Percentiles rank a stretch among this genome's conserved stretches.
Conservation (phyloP, 2,888 invertebrate genomes). For the Scaptomyza cyrtandrae region DNA sequence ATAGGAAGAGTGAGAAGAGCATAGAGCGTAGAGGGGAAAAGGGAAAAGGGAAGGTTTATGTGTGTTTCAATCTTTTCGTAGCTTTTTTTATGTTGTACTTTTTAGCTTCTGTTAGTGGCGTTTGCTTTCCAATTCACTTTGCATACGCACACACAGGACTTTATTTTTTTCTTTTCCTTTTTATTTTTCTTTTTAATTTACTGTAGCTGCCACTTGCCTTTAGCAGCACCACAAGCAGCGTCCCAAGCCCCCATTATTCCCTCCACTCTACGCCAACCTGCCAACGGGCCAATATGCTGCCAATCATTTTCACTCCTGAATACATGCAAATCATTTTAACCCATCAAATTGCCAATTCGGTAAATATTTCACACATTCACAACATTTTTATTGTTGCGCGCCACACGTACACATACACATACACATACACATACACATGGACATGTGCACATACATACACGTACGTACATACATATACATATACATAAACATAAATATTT, state of each 20-base stretch:
- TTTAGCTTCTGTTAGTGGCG: conserved; percentile 52
- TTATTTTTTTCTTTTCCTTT: too few species aligned
- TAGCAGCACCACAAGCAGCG: too few species aligned
- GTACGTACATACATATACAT: background rate
- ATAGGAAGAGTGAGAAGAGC: background rate
- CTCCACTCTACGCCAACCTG: too few species aligned
- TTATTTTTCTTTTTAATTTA: conserved; percentile 49
- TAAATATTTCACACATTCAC: conserved; percentile 22
- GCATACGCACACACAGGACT: conserved; percentile 27
- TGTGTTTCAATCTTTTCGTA: background rate
- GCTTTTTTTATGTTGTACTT: conserved; percentile 29
- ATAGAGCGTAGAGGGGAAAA: background rate
- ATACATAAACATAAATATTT: background rate
- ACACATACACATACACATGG: background rate
- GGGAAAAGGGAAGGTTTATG: background rate
- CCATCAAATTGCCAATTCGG: conserved; percentile 32
- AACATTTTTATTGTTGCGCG: background rate
- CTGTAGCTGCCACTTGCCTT: conserved; percentile 38
- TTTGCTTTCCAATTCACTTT: conserved; percentile 47
- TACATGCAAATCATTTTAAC: conserved; percentile 49
- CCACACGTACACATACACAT: background rate
- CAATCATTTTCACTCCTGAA: conserved; percentile 43
- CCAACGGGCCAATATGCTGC: conserved; percentile 30
- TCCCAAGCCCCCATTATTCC: conserved; percentile 6
- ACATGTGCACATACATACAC: background rate